Conservation (phyloP, 2,888 invertebrate species). For the Bursaphelenchus okinawaensis region DNA sequence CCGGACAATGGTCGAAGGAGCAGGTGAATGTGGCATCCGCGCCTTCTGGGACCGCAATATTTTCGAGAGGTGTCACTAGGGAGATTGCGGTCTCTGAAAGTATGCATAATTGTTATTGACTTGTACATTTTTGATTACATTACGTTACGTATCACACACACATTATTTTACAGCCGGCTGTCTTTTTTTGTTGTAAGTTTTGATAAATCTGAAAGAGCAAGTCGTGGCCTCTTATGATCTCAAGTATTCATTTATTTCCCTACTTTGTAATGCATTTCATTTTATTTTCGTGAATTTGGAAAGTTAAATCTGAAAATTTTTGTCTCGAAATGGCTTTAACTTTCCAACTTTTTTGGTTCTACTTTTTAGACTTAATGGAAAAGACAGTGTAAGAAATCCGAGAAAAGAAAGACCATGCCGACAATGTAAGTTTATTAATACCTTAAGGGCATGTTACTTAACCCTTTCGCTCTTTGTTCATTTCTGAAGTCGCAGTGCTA, state of each 20-base stretch:
- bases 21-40: constrained; percentile 3
- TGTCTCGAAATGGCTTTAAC: neutral
- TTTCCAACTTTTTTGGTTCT: neutral
- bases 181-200: too few species aligned
- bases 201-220: too few species aligned
- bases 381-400: neutral
- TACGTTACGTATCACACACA: too few species aligned
- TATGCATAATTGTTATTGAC: neutral
- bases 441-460: neutral
- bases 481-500: neutral
- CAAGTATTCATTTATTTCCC: neutral
- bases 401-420: neutral
- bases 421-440: neutral
- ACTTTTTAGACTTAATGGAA: neutral
- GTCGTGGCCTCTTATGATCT: constrained; percentile 3
- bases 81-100: neutral
- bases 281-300: neutral
- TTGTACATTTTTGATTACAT: too few species aligned
- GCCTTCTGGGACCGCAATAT: constrained; percentile 8
- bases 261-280: neutral
- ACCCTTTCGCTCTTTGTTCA: neutral
- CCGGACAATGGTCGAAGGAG: neutral
- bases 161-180: too few species aligned
- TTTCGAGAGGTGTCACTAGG: constrained; percentile 1
- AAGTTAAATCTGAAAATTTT: neutral